Percentiles rank a stretch among this genome's conserved stretches.
Evolutionary conservation across 1,140 invertebrate genomes (phyloP).

Genomic region (Diorhabda carinulata): DNA sequence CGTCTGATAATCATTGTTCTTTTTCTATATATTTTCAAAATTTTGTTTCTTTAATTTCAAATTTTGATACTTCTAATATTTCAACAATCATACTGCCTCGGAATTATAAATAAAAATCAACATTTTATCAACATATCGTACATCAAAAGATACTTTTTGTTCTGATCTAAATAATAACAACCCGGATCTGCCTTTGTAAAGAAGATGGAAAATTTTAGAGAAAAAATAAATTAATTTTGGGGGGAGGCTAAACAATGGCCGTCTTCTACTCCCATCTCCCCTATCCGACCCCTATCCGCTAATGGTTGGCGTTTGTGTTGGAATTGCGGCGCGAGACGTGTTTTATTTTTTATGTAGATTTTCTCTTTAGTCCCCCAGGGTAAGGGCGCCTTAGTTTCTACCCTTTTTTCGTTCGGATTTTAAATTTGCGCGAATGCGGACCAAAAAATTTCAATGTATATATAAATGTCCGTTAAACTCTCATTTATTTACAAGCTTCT

Average conservation of each 20-base stretch:
- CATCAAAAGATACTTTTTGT: too few species aligned
- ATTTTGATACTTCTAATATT: too few species aligned
- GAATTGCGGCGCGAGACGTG: conserved; percentile 38
- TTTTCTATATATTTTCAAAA: too few species aligned
- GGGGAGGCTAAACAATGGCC: conserved; percentile 41
- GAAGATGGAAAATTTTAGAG: conserved; percentile 17
- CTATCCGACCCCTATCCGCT: conserved; percentile 22
- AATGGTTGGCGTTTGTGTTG: conserved; percentile 40
- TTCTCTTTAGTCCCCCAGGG: conserved; percentile 24
- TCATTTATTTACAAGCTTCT: background rate
- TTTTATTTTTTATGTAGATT: conserved; percentile 44
- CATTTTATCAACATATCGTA: too few species aligned
- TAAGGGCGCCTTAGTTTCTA: conserved; percentile 1
- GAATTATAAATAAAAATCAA: too few species aligned
- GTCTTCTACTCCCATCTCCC: conserved; percentile 15
- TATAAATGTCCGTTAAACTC: background rate
- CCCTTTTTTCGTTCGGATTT: background rate
- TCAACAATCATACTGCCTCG: too few species aligned
- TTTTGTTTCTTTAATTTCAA: too few species aligned
- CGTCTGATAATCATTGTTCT: too few species aligned
- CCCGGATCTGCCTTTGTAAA: background rate
- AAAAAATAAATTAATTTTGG: conserved; percentile 39
- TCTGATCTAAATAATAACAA: background rate
- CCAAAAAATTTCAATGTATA: background rate
- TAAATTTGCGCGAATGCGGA: background rate